Conservation (phyloP, 92 coral and sea anemone species). For the Virgularia gustaviana region DNA sequence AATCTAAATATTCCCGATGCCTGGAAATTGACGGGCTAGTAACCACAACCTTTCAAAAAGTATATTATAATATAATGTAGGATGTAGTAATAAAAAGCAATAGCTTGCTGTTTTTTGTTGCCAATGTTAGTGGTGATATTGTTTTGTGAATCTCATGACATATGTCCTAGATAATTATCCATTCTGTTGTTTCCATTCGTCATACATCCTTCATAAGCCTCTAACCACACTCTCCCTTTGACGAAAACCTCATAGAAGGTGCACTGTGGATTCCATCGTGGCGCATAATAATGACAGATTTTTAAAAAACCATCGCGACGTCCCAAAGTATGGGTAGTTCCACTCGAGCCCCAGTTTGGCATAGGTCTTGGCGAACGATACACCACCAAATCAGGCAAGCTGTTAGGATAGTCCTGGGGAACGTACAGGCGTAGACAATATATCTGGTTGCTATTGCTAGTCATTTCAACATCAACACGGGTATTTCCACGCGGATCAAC, state of each 20-base stretch:
- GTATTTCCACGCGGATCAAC: conserved; percentile 61
- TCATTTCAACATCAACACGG: conserved; percentile 60
- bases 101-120: too few species aligned
- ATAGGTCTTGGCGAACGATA: conserved; percentile 38
- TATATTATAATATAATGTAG: too few species aligned
- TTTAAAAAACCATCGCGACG: conserved; percentile 37
- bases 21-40: too few species aligned
- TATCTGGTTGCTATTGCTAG: conserved; percentile 57
- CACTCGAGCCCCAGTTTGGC: conserved; percentile 20
- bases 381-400: conserved; percentile 65
- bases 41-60: too few species aligned
- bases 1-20: too few species aligned
- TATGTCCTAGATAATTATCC: conserved; percentile 39
- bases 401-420: conserved; percentile 72
- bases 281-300: conserved; percentile 41
- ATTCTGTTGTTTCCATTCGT: conserved; percentile 33
- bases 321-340: conserved; percentile 37
- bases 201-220: conserved; percentile 43
- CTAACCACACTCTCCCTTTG: conserved; percentile 49
- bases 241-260: conserved; percentile 46
- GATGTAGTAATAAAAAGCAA: too few species aligned
- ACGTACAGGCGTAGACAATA: conserved; percentile 63
- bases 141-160: not conserved
- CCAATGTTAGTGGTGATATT: too few species aligned
- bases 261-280: conserved; percentile 33